Base-by-base conservation (phyloP, 2,888 invertebrate species). In the Bombylius major region DNA sequence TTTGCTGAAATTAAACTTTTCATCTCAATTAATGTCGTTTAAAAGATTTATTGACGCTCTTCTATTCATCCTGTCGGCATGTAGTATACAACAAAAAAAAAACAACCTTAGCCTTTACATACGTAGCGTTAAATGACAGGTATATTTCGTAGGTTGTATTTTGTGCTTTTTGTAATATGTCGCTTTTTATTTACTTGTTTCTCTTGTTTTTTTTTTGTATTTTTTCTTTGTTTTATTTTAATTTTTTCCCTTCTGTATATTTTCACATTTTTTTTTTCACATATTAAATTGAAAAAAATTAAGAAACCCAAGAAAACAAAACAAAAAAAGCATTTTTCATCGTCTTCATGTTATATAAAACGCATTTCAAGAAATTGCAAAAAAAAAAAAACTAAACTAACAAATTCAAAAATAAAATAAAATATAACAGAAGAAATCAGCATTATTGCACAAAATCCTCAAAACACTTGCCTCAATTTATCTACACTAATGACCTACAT, bases 1-100 rank as follows among this genome's bases (percentile, higher is more conserved):
- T 49, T 51, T 47, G 44, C 53, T 56, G 47, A 58, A 58, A 53
- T 58, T 56, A 58, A 58, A 56, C 56, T 56, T 56, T 56, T 58
- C 56, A 54, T 56, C 59, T 55, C 59, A 59, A 56, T 59, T 59
- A 56, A 55, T 56, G 56, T 56, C 59, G 52, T 50, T 55, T 47
- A 51, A n/a, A 51, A 59, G 56, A 59, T 59, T 59, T 59, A 59
- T 59, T 55, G 56, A 53, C 53, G 51, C 55, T 50, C 46, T 46
- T 50, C 55, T 50, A 31, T 45, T 50, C 47, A 45, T 55, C 50
- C 50, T 55, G 50, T 55, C 55, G 55, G 50, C 51, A 31, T 55
- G 50, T 55, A 50, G 33, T 39, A 54, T 50, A 42, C 39, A 42
- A 42, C 4, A 42, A 23, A 23, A 23, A 23, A 23, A 23, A 23